A percentile compares a stretch with the other conserved stretches of the same genome.
phyloP scores from a whole-genome alignment of 1,140 invertebrate genomes.

The Psix sp. region DNA sequence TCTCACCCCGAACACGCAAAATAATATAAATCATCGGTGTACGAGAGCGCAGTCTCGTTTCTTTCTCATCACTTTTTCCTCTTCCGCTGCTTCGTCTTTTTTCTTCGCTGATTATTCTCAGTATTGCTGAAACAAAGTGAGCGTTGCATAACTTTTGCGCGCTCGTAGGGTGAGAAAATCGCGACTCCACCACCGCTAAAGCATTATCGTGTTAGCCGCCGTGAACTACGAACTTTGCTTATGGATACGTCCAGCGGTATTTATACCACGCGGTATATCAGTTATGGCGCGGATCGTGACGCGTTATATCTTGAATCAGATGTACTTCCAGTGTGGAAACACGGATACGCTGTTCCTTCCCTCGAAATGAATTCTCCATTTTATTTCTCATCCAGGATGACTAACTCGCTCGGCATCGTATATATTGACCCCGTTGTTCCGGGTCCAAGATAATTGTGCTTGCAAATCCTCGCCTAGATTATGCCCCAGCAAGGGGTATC shows the following conservation, averaged over 20 bases:
- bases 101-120: conserved; percentile 1
- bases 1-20: conserved; percentile 13
- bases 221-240: conserved; percentile 53
- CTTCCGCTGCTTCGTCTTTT: neutral
- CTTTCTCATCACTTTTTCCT: conserved; percentile 5
- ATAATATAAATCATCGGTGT: conserved; percentile 39
- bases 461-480: neutral
- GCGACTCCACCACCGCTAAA: conserved; percentile 68
- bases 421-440: neutral
- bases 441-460: neutral
- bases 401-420: conserved; percentile 5
- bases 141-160: conserved; percentile 12
- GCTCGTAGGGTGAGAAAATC: conserved; percentile 23
- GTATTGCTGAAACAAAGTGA: neutral
- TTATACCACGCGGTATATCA: conserved; percentile 66
- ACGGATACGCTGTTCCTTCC: conserved; percentile 66
- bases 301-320: conserved; percentile 74
- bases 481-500: neutral
- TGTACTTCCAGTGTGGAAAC: conserved; percentile 75
- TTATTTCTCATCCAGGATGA: conserved; percentile 9
- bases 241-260: conserved; percentile 51
- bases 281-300: conserved; percentile 72
- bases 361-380: conserved; percentile 30
- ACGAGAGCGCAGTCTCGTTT: conserved; percentile 4
- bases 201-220: conserved; percentile 70